Evolutionary conservation across 2,113 vertebrate genomes (phyloP).

Genomic region (Pelvicachromis taeniatus): DNA sequence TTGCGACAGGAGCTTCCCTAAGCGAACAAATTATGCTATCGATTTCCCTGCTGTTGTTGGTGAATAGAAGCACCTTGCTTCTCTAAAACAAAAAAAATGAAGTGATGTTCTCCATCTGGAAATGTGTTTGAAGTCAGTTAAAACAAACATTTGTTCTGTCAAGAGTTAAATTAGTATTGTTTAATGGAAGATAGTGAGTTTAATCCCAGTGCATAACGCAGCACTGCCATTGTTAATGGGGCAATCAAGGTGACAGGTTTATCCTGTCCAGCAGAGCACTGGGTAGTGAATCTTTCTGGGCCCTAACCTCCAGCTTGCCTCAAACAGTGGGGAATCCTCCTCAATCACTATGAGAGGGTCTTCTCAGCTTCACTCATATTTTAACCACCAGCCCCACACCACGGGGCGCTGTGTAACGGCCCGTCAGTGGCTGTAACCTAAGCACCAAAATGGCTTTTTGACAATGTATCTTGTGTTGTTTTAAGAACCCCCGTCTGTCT

Average conservation of each 20-base stretch:
- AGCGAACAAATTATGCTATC: slow-evolving; percentile 88
- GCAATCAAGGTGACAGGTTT: slow-evolving; percentile 75
- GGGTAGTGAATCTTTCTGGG: slow-evolving; percentile 75
- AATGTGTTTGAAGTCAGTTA: slow-evolving; percentile 40
- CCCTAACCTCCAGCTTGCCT: slow-evolving; percentile 66
- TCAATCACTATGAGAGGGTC: slow-evolving; percentile 82
- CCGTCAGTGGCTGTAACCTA: slow-evolving; percentile 75
- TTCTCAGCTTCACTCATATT: slow-evolving; percentile 78
- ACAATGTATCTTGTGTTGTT: slow-evolving; percentile 75
- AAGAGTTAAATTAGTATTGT: neutral
- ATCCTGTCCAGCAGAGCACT: slow-evolving; percentile 78
- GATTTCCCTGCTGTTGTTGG: slow-evolving; percentile 71
- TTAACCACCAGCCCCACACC: slow-evolving; percentile 74
- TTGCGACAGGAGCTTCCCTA: slow-evolving; percentile 71
- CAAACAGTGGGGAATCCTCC: slow-evolving; percentile 81
- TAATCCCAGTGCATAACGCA: neutral
- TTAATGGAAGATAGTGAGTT: neutral
- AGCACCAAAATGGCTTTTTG: slow-evolving; percentile 76
- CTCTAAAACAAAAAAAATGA: slow-evolving; percentile 25
- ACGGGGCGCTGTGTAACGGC: slow-evolving; percentile 75
- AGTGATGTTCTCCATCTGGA: slow-evolving; percentile 45
- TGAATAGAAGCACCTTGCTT: slow-evolving; percentile 77
- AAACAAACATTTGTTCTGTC: slow-evolving; percentile 33
- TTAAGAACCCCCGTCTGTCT: slow-evolving; percentile 68
- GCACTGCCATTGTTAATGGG: slow-evolving; percentile 21